A percentile compares a stretch with the other conserved stretches of the same genome.
Conservation (phyloP, 2,113 vertebrate genomes). For the Hystrix brachyura region DNA sequence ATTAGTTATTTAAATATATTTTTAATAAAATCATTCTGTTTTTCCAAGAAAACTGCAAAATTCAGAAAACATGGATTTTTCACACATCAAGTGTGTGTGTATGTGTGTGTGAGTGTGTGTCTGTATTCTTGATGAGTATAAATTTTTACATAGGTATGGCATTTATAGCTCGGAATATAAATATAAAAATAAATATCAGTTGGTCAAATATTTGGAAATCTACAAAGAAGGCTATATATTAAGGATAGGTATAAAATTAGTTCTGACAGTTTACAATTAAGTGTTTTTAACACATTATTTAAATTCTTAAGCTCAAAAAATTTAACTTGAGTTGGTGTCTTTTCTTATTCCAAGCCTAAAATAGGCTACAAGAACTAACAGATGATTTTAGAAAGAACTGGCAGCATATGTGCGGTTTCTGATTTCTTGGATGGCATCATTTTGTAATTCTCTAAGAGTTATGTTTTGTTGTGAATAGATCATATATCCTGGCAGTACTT, state of each 20-base stretch:
- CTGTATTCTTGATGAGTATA: not conserved
- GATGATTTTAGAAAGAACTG: slow-evolving; percentile 41
- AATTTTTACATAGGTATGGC: not conserved
- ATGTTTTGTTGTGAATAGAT: not conserved
- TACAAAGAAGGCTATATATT: not conserved
- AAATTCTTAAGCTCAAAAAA: slow-evolving; percentile 57
- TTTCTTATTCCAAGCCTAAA: slow-evolving; percentile 30
- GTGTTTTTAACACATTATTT: not conserved
- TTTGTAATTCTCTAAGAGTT: not conserved
- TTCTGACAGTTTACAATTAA: slow-evolving; percentile 9
- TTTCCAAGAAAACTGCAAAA: not conserved
- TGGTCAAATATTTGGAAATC: not conserved
- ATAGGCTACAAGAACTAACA: slow-evolving; percentile 33
- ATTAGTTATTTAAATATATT: not conserved
- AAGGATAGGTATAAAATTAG: not conserved
- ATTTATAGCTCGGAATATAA: not conserved
- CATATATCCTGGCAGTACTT: not conserved
- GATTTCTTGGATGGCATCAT: slow-evolving; percentile 18
- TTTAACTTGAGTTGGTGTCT: slow-evolving; percentile 24
- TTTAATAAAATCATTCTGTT: slow-evolving; percentile 9
- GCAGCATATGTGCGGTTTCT: not conserved
- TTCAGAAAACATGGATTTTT: not conserved
- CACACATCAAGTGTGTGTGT: not conserved
- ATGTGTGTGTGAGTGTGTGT: not conserved
- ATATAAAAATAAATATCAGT: not conserved